Evolutionary conservation across 2,113 vertebrate genomes (phyloP), one percentile per base, ranked within the genome.

Genomic region (Lucifuga dentata): DNA sequence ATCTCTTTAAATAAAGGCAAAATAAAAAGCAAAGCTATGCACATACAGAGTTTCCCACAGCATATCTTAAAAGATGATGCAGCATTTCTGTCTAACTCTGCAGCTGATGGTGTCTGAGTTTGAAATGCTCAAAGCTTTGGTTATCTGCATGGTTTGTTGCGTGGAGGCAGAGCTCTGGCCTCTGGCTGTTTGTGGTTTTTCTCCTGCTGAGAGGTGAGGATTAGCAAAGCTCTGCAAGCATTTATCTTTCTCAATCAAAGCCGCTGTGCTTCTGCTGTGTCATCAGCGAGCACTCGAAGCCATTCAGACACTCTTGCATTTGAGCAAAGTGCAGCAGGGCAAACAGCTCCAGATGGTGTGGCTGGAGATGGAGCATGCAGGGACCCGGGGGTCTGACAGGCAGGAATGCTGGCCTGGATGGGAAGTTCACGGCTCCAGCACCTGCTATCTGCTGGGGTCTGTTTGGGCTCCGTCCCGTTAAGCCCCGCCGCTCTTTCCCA

Each of bases 281-380:
- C 24, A n/a, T 51, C 39, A 48, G 53, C 57, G 68, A 87, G 83
- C 53, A 80, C 49, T 26, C 80, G 48, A 65, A 88, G 90, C 66
- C 70, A 70, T 85, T 68, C 12, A 17, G 73, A 78, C 85, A 63
- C 79, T 84, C 62, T 62, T 62, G 33, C 13, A 26, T 71, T 64
- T 57, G 74, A 81, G 78, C 61, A 45, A 65, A 61, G 73, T 33
- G 66, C 65, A 61, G 70, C 69, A 38, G 76, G 48, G 78, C 83
- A 74, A 83, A 72, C 65, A 24, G 66, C 68, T 86, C 53, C 71
- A 81, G 73, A 89, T 83, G 88, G 90, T 89, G 91, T 88, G 59
- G 44, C 68, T 68, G 76, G 87, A 92, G 81, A 88, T 73, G 39
- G 50, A 49, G 50, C 88, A 87, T 77, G 76, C 81, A 45, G 8